Base-by-base conservation (phyloP, 2,113 vertebrate species). In the Myxocyprinus asiaticus region DNA sequence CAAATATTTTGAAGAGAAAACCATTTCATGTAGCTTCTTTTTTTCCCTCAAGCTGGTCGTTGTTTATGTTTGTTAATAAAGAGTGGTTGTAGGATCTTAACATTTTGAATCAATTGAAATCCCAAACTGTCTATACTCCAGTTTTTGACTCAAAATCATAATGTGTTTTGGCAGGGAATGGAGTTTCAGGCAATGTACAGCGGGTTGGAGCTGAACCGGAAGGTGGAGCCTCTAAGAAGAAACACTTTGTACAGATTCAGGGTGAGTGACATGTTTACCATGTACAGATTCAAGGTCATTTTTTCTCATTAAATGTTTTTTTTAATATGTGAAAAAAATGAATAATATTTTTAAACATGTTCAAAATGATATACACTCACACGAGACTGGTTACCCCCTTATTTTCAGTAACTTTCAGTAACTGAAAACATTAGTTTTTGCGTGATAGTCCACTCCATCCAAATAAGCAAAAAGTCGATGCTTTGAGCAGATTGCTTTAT, bases 161-260 rank as follows among this genome's bases (percentile, higher is more conserved):
- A 43, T 66, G 70, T 64, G 8, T 47, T 58, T 69, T 68, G 43
- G 70, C 88, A 99, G 98, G 96, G 95, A 90, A 94, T 92, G 6
- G 93, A 95, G 89, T 99, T 99, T 94, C 95, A 98, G 87, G 91
- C 94, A 71, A 96, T 95, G 91, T 99, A 98, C 96, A 98, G 95
- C 94, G 98, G 97, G 95, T 95, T 97, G 88, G 96, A 98, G 88
- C 91, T 96, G 91, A 95, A 93, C 87, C 97, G 95, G 94, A 98
- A 95, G 93, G 96, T 99, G 93, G 96, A 96, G 89, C 95, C 95
- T 88, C 95, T 99, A 89, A 95, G 94, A 92, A 96, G 97, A 92
- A 98, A 95, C 91, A 97, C 97, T 59, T 96, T 96, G 91, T 99
- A 99, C 94, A 98, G 96, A 94, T 99, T 98, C 94, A 96, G 97